These are phyloP conservation scores for Neoaliturus tenellus DNA, from an alignment of 2,888 invertebrate genomes.

Conservation along the genomic window DNA sequence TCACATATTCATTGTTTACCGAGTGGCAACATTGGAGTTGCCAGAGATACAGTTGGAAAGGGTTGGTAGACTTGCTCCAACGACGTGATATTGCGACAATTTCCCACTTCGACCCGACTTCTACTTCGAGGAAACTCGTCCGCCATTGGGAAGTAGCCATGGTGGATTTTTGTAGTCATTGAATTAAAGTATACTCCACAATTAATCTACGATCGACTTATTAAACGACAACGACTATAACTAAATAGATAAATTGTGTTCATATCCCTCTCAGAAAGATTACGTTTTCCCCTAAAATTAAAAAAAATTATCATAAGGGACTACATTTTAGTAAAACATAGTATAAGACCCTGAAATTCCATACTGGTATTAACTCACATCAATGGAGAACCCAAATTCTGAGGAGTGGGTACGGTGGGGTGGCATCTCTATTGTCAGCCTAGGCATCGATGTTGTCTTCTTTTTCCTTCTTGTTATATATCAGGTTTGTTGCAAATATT, in stretches of 20 bases:
- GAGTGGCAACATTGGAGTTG: neutral
- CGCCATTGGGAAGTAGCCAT: slow-evolving; percentile 63
- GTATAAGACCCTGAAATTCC: neutral
- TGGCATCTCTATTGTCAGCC: neutral
- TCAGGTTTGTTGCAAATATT: slow-evolving; percentile 39
- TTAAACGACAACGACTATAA: neutral
- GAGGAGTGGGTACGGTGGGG: slow-evolving; percentile 21
- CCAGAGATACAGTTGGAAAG: slow-evolving; percentile 42
- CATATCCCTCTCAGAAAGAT: neutral
- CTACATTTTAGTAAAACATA: neutral
- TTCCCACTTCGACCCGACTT: slow-evolving; percentile 58
- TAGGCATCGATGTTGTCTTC: slow-evolving; percentile 53
- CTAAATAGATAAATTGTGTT: neutral
- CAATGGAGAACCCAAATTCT: neutral
- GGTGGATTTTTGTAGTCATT: slow-evolving; percentile 62
- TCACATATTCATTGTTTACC: neutral
- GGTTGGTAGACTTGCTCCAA: neutral
- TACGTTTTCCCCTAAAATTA: neutral
- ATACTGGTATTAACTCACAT: neutral
- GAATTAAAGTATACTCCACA: slow-evolving; percentile 22
- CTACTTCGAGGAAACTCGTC: slow-evolving; percentile 59
- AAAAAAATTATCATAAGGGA: neutral
- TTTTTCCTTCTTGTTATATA: slow-evolving; percentile 50
- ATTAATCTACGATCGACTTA: neutral
- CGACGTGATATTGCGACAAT: slow-evolving; percentile 12